Percentiles rank a stretch among this genome's conserved stretches.
phyloP scores from a whole-genome alignment of 1,140 invertebrate species.

The Maconellicoccus hirsutus region DNA sequence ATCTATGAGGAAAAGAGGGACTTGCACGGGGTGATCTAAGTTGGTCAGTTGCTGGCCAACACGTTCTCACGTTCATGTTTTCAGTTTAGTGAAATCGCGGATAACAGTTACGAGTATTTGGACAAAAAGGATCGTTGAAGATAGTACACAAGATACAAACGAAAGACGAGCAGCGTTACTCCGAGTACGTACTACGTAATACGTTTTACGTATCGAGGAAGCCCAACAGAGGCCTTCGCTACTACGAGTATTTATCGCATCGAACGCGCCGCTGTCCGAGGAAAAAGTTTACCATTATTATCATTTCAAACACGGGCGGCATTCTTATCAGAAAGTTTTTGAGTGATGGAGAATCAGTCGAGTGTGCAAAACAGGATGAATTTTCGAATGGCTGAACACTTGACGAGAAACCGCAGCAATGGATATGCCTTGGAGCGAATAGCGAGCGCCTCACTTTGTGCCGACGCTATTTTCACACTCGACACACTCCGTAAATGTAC shows the following conservation, averaged over 20 bases:
- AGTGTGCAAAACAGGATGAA: not conserved
- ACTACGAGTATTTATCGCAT: not conserved
- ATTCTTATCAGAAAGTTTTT: not conserved
- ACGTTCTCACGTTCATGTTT: too few relatives aligned
- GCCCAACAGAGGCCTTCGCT: too few relatives aligned
- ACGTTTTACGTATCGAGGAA: too few relatives aligned
- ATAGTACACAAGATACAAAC: too few relatives aligned
- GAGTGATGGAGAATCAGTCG: not conserved
- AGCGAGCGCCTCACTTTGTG: not conserved
- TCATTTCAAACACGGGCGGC: not conserved
- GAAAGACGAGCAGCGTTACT: too few relatives aligned
- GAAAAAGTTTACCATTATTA: not conserved
- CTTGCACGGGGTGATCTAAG: too few relatives aligned
- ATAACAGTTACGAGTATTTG: too few relatives aligned
- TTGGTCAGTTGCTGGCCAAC: too few relatives aligned
- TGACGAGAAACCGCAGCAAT: conserved; percentile 2
- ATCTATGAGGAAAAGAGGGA: too few relatives aligned
- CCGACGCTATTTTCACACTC: not conserved
- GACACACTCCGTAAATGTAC: not conserved
- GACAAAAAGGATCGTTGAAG: too few relatives aligned
- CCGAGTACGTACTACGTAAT: too few relatives aligned
- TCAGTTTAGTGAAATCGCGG: too few relatives aligned
- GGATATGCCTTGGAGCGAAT: not conserved
- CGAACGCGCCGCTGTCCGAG: not conserved
- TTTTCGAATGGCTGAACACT: not conserved